Percentiles rank a stretch among this genome's conserved stretches.
Evolutionary conservation across 92 coral and sea anemone genomes (phyloP).

Genomic region (Plumapathes pennacea): DNA sequence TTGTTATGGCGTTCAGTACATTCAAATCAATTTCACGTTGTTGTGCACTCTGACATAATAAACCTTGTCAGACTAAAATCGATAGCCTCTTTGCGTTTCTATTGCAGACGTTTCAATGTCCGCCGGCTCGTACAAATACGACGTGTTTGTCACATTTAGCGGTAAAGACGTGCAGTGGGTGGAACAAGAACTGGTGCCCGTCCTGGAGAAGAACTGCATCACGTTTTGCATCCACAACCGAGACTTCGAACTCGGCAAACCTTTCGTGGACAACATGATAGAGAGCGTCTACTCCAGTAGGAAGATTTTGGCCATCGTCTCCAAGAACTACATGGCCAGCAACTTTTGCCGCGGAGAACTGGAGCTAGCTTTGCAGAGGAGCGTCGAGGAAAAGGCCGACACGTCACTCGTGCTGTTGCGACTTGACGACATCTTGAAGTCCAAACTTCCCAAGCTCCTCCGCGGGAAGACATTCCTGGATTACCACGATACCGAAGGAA

Average conservation of each 20-base stretch:
- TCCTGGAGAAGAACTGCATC: slow-evolving; percentile 22
- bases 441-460: slow-evolving; percentile 31
- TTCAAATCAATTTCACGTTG: too few relatives aligned
- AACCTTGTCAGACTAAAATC: too few relatives aligned
- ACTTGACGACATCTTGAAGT: slow-evolving; percentile 27
- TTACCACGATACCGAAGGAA: slow-evolving; percentile 13
- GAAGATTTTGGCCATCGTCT: slow-evolving; percentile 40
- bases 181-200: slow-evolving; percentile 19
- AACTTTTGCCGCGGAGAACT: slow-evolving; percentile 54
- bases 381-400: slow-evolving; percentile 6
- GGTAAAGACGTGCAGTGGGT: slow-evolving; percentile 43
- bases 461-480: slow-evolving; percentile 35
- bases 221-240: slow-evolving; percentile 44
- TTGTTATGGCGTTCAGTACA: too few relatives aligned
- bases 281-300: slow-evolving; percentile 52
- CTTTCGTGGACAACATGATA: slow-evolving; percentile 54
- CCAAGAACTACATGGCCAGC: slow-evolving; percentile 45
- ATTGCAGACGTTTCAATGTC: too few relatives aligned
- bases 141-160: slow-evolving; percentile 51
- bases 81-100: too few relatives aligned
- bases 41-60: too few relatives aligned
- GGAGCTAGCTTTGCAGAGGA: slow-evolving; percentile 45
- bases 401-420: slow-evolving; percentile 20
- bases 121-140: slow-evolving; percentile 20
- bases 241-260: slow-evolving; percentile 44